These are phyloP conservation scores for Liasis olivaceus DNA, from an alignment of 2,797 vertebrate genomes.

Conservation along the genomic window DNA sequence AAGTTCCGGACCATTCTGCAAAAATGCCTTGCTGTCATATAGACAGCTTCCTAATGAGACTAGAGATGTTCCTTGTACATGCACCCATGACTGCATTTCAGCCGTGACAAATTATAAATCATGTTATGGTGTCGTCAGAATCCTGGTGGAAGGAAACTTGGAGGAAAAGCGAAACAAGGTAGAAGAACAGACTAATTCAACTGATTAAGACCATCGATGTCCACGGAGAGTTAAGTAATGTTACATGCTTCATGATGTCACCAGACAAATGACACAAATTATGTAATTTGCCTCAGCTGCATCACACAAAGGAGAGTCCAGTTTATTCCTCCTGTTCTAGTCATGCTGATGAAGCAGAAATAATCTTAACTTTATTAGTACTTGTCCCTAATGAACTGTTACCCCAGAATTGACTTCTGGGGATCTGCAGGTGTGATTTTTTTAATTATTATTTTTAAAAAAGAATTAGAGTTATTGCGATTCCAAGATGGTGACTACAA, in stretches of 20 bases:
- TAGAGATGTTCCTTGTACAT: background rate
- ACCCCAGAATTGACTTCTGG: background rate
- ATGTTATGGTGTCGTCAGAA: background rate
- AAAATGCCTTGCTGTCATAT: background rate
- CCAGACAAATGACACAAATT: background rate
- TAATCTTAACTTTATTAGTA: background rate
- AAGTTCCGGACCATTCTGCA: background rate
- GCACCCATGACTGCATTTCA: background rate
- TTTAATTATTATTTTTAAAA: background rate
- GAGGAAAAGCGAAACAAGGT: background rate
- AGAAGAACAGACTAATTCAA: background rate
- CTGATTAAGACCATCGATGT: background rate
- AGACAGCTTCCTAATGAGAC: constrained; percentile 1
- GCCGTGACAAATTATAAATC: background rate
- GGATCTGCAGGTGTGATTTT: background rate
- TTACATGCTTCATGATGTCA: background rate
- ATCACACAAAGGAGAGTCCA: background rate
- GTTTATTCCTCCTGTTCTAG: background rate
- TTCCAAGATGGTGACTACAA: too few species aligned
- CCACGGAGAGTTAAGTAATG: background rate
- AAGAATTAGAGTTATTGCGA: background rate
- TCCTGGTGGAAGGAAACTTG: background rate
- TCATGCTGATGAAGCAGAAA: background rate
- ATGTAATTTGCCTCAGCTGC: background rate
- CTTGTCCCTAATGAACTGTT: background rate